Evolutionary conservation across 2,888 invertebrate genomes (phyloP).

Genomic region (Orthosia incerta): DNA sequence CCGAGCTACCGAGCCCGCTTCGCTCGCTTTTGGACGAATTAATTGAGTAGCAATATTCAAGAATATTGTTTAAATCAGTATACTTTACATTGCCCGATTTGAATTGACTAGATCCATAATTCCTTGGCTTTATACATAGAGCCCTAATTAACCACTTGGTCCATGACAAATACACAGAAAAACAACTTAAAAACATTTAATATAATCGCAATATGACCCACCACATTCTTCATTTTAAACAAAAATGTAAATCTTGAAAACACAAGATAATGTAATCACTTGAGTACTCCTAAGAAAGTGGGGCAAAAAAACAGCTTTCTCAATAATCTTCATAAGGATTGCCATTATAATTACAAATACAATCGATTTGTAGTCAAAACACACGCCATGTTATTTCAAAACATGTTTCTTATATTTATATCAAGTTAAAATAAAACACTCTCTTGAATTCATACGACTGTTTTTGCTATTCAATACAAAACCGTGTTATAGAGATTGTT

Average conservation of each 20-base stretch:
- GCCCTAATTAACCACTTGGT: too few relatives aligned
- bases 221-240: neutral
- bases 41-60: too few relatives aligned
- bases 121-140: too few relatives aligned
- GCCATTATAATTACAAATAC: constrained; percentile 45
- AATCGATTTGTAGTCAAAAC: constrained; percentile 43
- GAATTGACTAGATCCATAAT: too few relatives aligned
- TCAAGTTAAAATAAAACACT: constrained; percentile 23
- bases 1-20: too few relatives aligned
- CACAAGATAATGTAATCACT: constrained; percentile 34
- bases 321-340: constrained; percentile 40
- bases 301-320: constrained; percentile 58
- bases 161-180: too few relatives aligned
- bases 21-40: too few relatives aligned
- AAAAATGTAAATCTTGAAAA: constrained; percentile 28
- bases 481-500: neutral
- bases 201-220: neutral
- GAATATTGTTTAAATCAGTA: too few relatives aligned
- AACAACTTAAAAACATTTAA: neutral
- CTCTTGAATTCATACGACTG: constrained; percentile 24
- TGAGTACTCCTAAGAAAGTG: constrained; percentile 44
- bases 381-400: constrained; percentile 29
- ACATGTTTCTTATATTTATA: constrained; percentile 23
- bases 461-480: constrained; percentile 41
- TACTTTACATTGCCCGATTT: too few relatives aligned